Conservation (phyloP, 2,888 invertebrate genomes). For the Dicycla oo region DNA sequence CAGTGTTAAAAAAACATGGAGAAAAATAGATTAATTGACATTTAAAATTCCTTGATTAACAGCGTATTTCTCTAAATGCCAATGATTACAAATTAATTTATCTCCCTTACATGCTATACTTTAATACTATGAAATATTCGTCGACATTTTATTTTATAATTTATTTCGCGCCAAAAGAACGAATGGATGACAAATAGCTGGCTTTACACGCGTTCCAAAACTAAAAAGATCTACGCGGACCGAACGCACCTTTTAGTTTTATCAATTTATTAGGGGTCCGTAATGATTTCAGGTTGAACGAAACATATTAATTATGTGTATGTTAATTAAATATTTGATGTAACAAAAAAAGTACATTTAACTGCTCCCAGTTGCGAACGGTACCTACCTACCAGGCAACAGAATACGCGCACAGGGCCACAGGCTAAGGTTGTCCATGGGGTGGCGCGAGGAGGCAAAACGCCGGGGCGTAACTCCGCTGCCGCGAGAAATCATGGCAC, state of each 20-base stretch:
- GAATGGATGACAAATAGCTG: slow-evolving; percentile 60
- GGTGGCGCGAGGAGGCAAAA: no score
- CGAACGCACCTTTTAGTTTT: slow-evolving; percentile 70
- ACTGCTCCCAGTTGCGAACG: not conserved
- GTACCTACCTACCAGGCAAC: no score
- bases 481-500: no score
- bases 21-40: slow-evolving; percentile 34
- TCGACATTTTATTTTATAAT: slow-evolving; percentile 44
- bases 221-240: slow-evolving; percentile 66
- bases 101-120: slow-evolving; percentile 27
- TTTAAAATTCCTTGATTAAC: slow-evolving; percentile 41
- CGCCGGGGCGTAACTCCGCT: no score
- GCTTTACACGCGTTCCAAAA: slow-evolving; percentile 64
- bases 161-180: slow-evolving; percentile 53
- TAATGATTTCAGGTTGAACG: not conserved
- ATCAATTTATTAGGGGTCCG: slow-evolving; percentile 40
- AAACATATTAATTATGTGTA: not conserved
- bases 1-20: not conserved
- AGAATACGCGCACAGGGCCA: no score
- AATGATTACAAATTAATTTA: slow-evolving; percentile 44
- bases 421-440: no score
- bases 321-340: not conserved
- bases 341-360: no score
- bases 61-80: slow-evolving; percentile 38
- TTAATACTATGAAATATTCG: slow-evolving; percentile 27